Evolutionary conservation across 2,888 invertebrate species (phyloP).

Genomic region (Junonia oenone): DNA sequence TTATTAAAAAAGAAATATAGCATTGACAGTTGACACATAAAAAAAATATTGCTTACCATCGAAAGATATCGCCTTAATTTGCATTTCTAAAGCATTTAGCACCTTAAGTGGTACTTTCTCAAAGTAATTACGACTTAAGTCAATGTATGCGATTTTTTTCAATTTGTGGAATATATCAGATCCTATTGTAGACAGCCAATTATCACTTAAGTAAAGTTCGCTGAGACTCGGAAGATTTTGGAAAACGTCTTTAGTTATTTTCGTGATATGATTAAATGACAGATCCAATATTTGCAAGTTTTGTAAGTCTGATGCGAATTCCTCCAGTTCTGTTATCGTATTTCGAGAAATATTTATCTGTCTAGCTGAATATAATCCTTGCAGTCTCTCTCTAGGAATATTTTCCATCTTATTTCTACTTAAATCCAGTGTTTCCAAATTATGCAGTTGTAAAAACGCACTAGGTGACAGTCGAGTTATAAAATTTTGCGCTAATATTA

Average conservation of each 20-base stretch:
- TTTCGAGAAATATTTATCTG: slow-evolving; percentile 91
- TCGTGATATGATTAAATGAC: slow-evolving; percentile 89
- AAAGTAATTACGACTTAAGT: slow-evolving; percentile 90
- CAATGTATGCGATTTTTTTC: slow-evolving; percentile 86
- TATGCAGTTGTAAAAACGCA: slow-evolving; percentile 88
- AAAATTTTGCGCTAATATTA: slow-evolving; percentile 85
- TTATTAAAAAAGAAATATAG: too few relatives aligned
- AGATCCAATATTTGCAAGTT: slow-evolving; percentile 89
- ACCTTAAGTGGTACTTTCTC: slow-evolving; percentile 89
- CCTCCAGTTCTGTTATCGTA: slow-evolving; percentile 88
- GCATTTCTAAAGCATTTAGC: slow-evolving; percentile 88
- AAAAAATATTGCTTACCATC: slow-evolving; percentile 83
- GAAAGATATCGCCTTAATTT: slow-evolving; percentile 86
- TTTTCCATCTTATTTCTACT: slow-evolving; percentile 90
- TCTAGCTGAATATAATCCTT: slow-evolving; percentile 86
- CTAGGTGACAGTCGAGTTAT: slow-evolving; percentile 90
- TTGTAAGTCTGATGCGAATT: slow-evolving; percentile 88
- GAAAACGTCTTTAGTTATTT: slow-evolving; percentile 87
- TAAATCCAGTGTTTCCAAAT: slow-evolving; percentile 88
- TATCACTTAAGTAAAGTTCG: slow-evolving; percentile 89
- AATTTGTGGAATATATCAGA: slow-evolving; percentile 88
- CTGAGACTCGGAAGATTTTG: slow-evolving; percentile 86
- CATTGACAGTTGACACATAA: too few relatives aligned
- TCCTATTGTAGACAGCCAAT: slow-evolving; percentile 89
- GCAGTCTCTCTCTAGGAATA: slow-evolving; percentile 90